Evolutionary conservation across 1,140 invertebrate genomes (phyloP), one percentile per base, ranked within the genome.

Genomic region (Aphelenchoides avenae): DNA sequence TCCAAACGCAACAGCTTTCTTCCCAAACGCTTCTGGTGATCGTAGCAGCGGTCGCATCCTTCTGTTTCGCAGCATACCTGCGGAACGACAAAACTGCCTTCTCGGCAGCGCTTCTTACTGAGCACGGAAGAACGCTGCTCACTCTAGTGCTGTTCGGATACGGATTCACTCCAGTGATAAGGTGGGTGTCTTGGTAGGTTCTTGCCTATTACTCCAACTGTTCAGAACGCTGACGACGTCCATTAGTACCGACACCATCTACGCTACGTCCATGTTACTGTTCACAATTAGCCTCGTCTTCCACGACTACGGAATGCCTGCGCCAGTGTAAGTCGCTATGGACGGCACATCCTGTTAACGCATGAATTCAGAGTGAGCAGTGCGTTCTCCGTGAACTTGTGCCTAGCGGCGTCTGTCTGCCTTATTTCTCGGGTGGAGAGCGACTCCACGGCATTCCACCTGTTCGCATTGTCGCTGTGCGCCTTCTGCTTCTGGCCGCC

Each of bases 201-300:
- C 30, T 61, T 3, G 6, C 20, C 33, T 46, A 26, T 1, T n/a
- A 15, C 3, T 5, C 63, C 20, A 39, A 44, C 5, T 31, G 66
- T 69, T 61, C n/a, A 89, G 92, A 78, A 94, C 89, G 0, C 80
- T 96, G 30, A 96, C 93, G 0, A 88, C 92, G 77, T 91, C 89
- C 0, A 87, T 96, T 0, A 92, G 89, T 71, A 95, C 91, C 1
- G 91, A 97, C 77, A 94, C 91, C 1, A 94, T 96, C 73, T 94
- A 94, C 72, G 87, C 88, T 1, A 89, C 86, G 81, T 85, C 89
- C 20, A 85, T 87, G 42, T 82, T 89, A 33, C 89, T 92, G 84
- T 84, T 95, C 77, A 65, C 89, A 0, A 79, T 87, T 5, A 90
- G 96, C 81, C 80, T 97, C 31, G 82, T 89, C 52, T 92, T 92